A percentile compares a stretch with the other conserved stretches of the same genome.
These are phyloP conservation scores for Unio delphinus DNA, from an alignment of 2,888 invertebrate genomes.

Conservation along the genomic window DNA sequence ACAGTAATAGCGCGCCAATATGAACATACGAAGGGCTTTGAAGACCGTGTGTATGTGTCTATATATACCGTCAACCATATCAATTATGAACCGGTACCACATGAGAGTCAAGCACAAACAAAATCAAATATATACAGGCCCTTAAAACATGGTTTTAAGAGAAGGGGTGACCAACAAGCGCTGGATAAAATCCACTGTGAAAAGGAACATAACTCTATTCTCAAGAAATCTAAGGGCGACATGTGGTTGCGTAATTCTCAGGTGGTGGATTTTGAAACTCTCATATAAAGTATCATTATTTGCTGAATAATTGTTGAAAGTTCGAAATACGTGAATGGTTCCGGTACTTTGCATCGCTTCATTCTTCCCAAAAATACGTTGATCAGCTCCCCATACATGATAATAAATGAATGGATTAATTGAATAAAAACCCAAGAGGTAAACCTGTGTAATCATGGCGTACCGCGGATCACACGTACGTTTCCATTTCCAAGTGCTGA, in stretches of 20 bases:
- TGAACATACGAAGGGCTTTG: constrained; percentile 44
- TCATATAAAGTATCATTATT: constrained; percentile 11
- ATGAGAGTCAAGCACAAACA: constrained; percentile 39
- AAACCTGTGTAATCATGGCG: no score
- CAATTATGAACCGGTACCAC: constrained; percentile 33
- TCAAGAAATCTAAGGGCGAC: constrained; percentile 30
- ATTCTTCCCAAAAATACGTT: constrained; percentile 46
- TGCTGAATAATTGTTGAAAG: constrained; percentile 15
- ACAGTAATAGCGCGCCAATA: constrained; percentile 42
- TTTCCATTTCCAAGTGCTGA: no score
- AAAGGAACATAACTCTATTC: constrained; percentile 38
- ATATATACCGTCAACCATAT: constrained; percentile 23
- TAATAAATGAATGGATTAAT: constrained; percentile 11
- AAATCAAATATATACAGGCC: constrained; percentile 36
- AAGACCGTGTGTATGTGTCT: constrained; percentile 38
- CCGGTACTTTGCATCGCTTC: constrained; percentile 37
- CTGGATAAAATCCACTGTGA: constrained; percentile 43
- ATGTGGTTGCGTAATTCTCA: constrained; percentile 40
- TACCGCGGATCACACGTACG: no score
- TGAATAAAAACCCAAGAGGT: no score
- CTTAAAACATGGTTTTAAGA: constrained; percentile 21
- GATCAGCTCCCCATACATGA: constrained; percentile 52
- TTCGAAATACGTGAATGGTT: constrained; percentile 12
- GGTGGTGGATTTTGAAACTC: constrained; percentile 25
- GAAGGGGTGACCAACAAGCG: constrained; percentile 40